Evolutionary conservation across 2,888 invertebrate genomes (phyloP).

Genomic region (Mylabris sibirica): DNA sequence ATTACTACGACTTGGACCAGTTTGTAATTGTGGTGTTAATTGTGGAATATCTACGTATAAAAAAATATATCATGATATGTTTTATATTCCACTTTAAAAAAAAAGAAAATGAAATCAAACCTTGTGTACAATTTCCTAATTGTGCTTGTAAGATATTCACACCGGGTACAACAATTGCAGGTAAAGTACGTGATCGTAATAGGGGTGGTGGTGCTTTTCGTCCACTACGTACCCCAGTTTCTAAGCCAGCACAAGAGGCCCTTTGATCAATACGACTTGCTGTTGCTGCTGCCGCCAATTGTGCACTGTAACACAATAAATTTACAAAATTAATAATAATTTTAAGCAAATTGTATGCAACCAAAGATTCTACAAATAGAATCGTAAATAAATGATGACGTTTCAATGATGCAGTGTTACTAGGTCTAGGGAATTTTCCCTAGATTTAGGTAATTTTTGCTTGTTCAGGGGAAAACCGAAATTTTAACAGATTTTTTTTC

Average conservation of each 20-base stretch:
- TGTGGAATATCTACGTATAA: constrained; percentile 19
- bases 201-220: constrained; percentile 69
- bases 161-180: constrained; percentile 87
- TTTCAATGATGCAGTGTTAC: too few species aligned
- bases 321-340: constrained; percentile 20
- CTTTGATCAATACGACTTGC: constrained; percentile 62
- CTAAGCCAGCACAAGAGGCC: constrained; percentile 65
- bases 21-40: constrained; percentile 1
- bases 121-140: constrained; percentile 74
- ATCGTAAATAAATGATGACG: neutral
- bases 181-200: constrained; percentile 83
- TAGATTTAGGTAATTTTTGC: too few species aligned
- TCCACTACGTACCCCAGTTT: constrained; percentile 62
- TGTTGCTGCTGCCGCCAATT: constrained; percentile 49
- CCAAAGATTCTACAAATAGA: neutral
- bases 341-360: neutral
- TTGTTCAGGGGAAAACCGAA: too few species aligned
- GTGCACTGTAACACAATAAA: constrained; percentile 52
- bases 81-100: neutral
- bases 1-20: constrained; percentile 20
- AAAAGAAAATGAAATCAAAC: constrained; percentile 46
- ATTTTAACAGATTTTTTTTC: too few species aligned
- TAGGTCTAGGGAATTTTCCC: too few species aligned
- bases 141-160: constrained; percentile 83
- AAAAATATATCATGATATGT: neutral